These are phyloP conservation scores for Plodia interpunctella DNA, from an alignment of 1,140 invertebrate species.

Conservation along the genomic window DNA sequence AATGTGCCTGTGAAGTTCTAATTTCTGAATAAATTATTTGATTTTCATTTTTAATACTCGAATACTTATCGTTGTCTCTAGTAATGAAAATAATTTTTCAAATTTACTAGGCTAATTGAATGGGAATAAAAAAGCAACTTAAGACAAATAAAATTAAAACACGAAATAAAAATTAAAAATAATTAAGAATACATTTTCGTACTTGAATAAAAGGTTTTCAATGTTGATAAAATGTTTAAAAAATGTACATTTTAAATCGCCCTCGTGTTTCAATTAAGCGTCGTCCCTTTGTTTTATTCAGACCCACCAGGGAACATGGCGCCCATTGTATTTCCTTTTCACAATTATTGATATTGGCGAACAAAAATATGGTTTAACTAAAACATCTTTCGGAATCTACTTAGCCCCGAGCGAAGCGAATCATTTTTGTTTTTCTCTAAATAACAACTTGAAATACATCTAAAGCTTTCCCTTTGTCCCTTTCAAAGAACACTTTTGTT, in stretches of 20 bases:
- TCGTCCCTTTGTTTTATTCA: background rate
- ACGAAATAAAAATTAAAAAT: too few relatives aligned
- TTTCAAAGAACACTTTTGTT: conserved; percentile 35
- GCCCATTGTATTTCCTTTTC: background rate
- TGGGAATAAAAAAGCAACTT: too few relatives aligned
- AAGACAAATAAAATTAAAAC: too few relatives aligned
- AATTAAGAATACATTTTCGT: too few relatives aligned
- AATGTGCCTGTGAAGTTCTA: too few relatives aligned
- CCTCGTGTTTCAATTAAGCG: background rate
- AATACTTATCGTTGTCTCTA: too few relatives aligned
- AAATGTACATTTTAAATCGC: background rate
- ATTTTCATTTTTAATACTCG: too few relatives aligned
- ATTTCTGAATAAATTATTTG: too few relatives aligned
- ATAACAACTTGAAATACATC: conserved; percentile 25
- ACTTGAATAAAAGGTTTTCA: background rate
- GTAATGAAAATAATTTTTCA: too few relatives aligned
- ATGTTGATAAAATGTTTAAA: too few relatives aligned
- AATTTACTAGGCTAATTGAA: too few relatives aligned
- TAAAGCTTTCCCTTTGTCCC: conserved; percentile 32
- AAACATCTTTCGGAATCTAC: conserved; percentile 15
- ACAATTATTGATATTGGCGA: conserved; percentile 1
- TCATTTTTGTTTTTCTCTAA: conserved; percentile 20
- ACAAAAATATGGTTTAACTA: conserved; percentile 14
- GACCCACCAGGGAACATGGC: background rate
- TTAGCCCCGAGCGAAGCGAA: conserved; percentile 12